phyloP scores from a whole-genome alignment of 2,113 vertebrate genomes.

The Ranitomeya imitator region DNA sequence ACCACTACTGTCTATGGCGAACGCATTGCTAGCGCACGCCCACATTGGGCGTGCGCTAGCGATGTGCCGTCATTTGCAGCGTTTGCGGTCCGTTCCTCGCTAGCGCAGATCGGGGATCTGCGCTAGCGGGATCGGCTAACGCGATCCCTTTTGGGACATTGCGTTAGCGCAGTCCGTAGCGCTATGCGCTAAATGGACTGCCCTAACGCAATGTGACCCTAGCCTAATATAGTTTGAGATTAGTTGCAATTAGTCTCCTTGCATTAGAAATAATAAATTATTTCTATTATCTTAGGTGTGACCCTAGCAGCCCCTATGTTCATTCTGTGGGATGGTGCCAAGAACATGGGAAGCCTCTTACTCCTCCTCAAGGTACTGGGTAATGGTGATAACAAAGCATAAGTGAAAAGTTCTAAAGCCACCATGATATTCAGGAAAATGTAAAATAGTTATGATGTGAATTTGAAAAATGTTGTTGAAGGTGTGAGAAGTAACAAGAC shows the following conservation, averaged over 20 bases:
- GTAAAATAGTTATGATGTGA: background rate
- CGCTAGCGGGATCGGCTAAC: too few species aligned
- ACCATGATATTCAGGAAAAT: background rate
- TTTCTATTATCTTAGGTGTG: slow-evolving; percentile 81
- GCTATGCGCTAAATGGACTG: too few species aligned
- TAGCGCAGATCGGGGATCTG: too few species aligned
- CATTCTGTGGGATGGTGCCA: slow-evolving; percentile 98
- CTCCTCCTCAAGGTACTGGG: slow-evolving; percentile 89
- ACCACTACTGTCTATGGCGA: too few species aligned
- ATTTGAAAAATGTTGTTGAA: background rate
- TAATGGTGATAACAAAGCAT: background rate
- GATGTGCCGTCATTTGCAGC: too few species aligned
- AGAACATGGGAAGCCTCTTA: slow-evolving; percentile 89
- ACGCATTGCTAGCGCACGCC: too few species aligned
- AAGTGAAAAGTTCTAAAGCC: background rate
- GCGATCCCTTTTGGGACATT: too few species aligned
- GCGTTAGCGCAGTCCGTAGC: too few species aligned
- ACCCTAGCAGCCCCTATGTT: slow-evolving; percentile 94
- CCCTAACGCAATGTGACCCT: too few species aligned
- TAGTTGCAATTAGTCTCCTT: background rate
- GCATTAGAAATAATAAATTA: background rate
- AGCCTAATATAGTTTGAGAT: background rate
- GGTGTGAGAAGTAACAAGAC: background rate
- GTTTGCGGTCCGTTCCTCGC: too few species aligned
- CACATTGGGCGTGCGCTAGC: too few species aligned